Base-by-base conservation (phyloP, 2,888 invertebrate genomes). In the Tipula lateralis region DNA sequence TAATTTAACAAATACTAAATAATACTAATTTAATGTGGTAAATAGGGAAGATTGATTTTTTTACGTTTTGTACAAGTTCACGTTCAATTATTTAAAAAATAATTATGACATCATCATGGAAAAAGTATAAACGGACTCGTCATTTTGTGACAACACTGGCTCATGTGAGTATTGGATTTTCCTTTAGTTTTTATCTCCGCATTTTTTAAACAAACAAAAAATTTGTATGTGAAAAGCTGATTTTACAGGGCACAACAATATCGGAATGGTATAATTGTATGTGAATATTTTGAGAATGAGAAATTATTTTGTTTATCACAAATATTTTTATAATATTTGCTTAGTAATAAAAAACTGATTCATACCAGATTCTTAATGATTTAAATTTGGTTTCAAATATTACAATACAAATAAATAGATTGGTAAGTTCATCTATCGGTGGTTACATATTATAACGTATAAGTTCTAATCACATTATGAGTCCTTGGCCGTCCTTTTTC, bases 131-230 rank as follows among this genome's bases (percentile, higher is more conserved):
- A 30, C 82, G 82, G 82, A 82, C 82, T 82, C 82, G 82, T 82
- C 29, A 30, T 82, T 7, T 82, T 82, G 30, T 82, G 82, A 82
- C 82, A 16, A 16, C 82, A 82, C 32, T 82, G 30, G 82, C 82
- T 29, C 82, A 82, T 82, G 82, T 82, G 82, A 82, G 82, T 82
- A 82, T 82, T 30, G 32, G 82, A 82, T 82, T 82, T 82, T 30
- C 32, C 32, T 82, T 82, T 30, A 12, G 24, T 19, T 66, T 50
- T 66, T 66, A 66, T 66, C 66, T 24, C 39, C 66, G 7, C 44
- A 44, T 36, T 36, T 36, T n/a, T 36, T 9, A 36, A 2, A 13
- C 29, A 82, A 82, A 82, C 29, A 32, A 30, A 30, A 30, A 82
- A 82, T 30, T 29, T 82, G 82, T 66, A 12, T 66, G 19, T 24